phyloP scores from a whole-genome alignment of 2,888 invertebrate genomes.

The Drosophila eohydei region DNA sequence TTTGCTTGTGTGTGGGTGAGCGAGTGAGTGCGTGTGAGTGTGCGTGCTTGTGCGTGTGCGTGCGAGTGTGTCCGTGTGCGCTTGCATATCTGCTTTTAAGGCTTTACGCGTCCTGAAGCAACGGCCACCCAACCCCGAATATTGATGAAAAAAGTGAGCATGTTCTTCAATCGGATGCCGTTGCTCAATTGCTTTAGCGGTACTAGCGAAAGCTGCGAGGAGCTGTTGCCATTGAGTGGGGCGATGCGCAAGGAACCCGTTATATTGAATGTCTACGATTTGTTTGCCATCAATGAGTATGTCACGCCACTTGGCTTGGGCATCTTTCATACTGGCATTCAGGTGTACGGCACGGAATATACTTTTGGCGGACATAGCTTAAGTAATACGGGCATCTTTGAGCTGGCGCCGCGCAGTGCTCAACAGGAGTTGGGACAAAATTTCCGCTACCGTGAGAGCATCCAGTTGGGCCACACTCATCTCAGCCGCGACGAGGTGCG shows the following conservation, averaged over 20 bases:
- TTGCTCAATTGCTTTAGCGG: constrained; percentile 32
- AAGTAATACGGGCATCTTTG: constrained; percentile 97
- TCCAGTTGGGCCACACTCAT: constrained; percentile 97
- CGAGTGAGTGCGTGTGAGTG: neutral
- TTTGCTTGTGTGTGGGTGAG: neutral
- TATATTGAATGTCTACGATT: constrained; percentile 97
- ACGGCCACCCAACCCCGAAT: neutral
- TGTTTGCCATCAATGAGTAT: constrained; percentile 97
- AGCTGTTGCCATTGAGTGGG: constrained; percentile 20
- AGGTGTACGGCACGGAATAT: constrained; percentile 92
- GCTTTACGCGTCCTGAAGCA: neutral
- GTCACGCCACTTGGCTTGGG: constrained; percentile 97
- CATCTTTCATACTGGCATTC: constrained; percentile 98
- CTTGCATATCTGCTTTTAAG: neutral
- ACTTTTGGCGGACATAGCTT: constrained; percentile 94
- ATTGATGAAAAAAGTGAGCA: constrained; percentile 3
- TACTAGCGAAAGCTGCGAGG: constrained; percentile 21
- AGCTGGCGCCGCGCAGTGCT: constrained; percentile 93
- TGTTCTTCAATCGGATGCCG: constrained; percentile 25
- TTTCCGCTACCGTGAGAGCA: constrained; percentile 95
- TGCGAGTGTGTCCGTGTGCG: neutral
- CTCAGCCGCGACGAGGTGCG: constrained; percentile 96
- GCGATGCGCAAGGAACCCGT: constrained; percentile 88
- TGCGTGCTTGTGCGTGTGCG: neutral
- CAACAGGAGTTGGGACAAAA: constrained; percentile 97